Percentiles rank a stretch among this genome's conserved stretches.
Conservation (phyloP, 2,113 vertebrate species). For the Oenanthe melanoleuca region DNA sequence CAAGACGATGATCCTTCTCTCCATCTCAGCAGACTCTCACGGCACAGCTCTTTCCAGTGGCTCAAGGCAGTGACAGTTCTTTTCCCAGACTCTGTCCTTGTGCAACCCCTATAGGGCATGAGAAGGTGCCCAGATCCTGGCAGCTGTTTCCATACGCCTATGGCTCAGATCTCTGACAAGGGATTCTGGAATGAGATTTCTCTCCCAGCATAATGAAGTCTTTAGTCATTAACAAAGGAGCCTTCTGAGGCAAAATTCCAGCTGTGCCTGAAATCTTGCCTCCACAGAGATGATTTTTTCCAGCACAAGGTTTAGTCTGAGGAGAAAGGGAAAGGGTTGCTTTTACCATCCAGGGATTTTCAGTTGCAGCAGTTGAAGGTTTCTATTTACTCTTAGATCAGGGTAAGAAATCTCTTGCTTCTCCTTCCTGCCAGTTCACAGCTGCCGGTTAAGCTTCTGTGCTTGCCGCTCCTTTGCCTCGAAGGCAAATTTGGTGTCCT, state of each 20-base stretch:
- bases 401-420: not conserved
- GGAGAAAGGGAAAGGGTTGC: not conserved
- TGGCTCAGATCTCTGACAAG: constrained; percentile 20
- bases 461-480: constrained; percentile 87
- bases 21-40: not conserved
- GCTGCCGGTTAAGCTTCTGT: constrained; percentile 87
- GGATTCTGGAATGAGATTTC: constrained; percentile 16
- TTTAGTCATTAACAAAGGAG: constrained; percentile 27
- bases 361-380: not conserved
- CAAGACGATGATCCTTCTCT: not conserved
- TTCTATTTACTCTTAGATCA: constrained; percentile 16
- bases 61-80: not conserved
- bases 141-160: not conserved
- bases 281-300: not conserved
- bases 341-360: constrained; percentile 23
- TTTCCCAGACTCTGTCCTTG: not conserved
- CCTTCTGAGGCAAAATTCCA: constrained; percentile 50
- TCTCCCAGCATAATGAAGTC: not conserved
- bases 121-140: constrained; percentile 21
- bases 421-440: constrained; percentile 60
- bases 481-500: constrained; percentile 84
- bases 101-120: not conserved
- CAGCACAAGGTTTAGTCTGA: not conserved
- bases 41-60: not conserved
- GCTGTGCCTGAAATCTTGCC: constrained; percentile 5